Evolutionary conservation across 2,888 invertebrate genomes (phyloP).

Genomic region (Orchestes rusci): DNA sequence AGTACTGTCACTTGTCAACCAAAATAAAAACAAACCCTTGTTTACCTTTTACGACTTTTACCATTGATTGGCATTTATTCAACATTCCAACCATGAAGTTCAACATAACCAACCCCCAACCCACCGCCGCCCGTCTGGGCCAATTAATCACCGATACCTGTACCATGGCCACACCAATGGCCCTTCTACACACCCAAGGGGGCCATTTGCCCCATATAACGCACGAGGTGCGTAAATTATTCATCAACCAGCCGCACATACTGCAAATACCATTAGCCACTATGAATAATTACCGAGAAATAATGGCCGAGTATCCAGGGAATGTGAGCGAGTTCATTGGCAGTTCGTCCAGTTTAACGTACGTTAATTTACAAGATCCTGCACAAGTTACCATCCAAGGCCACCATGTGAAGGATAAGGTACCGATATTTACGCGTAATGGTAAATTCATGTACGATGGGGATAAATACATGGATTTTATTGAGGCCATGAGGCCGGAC

Average conservation of each 20-base stretch:
- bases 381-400: slow-evolving; percentile 59
- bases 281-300: slow-evolving; percentile 51
- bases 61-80: no score
- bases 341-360: slow-evolving; percentile 48
- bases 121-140: slow-evolving; percentile 58
- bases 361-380: slow-evolving; percentile 62
- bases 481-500: slow-evolving; percentile 73
- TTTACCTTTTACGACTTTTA: no score
- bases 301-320: slow-evolving; percentile 56
- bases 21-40: no score
- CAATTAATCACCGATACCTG: no score
- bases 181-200: slow-evolving; percentile 69
- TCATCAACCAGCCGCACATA: slow-evolving; percentile 54
- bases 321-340: slow-evolving; percentile 62
- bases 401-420: slow-evolving; percentile 60
- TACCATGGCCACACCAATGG: slow-evolving; percentile 64
- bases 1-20: no score
- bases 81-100: slow-evolving; percentile 66
- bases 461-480: slow-evolving; percentile 65
- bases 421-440: slow-evolving; percentile 71
- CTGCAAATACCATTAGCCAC: slow-evolving; percentile 67
- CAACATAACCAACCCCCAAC: slow-evolving; percentile 50
- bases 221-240: slow-evolving; percentile 62
- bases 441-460: slow-evolving; percentile 65
- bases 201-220: slow-evolving; percentile 80